These are phyloP conservation scores for Falco naumanni DNA, from an alignment of 2,797 vertebrate species.

Conservation along the genomic window DNA sequence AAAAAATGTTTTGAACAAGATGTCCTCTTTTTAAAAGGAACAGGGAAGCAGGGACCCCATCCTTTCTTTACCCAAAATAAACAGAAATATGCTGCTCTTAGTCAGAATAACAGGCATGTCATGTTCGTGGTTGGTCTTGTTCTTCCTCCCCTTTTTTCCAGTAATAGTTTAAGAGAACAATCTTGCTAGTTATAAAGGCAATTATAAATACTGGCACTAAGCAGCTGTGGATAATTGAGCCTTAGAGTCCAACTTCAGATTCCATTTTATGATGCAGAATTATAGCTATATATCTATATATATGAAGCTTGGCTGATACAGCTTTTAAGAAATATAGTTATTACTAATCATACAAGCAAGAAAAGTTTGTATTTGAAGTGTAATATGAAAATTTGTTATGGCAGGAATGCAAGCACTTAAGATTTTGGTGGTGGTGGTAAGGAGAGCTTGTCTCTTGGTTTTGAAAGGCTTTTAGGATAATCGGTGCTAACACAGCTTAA, in stretches of 20 bases:
- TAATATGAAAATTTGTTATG: not conserved
- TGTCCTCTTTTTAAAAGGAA: not conserved
- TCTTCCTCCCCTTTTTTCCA: not conserved
- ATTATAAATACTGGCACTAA: not conserved
- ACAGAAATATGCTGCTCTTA: not conserved
- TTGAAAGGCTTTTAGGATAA: not conserved
- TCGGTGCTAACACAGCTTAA: rapidly evolving
- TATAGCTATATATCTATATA: not conserved
- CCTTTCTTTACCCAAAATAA: not conserved
- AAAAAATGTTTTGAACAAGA: not conserved
- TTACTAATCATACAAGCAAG: not conserved
- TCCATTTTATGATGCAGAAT: rapidly evolving
- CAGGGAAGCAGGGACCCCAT: not conserved
- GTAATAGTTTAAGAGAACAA: not conserved
- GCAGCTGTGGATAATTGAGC: not conserved
- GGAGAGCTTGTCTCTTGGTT: not conserved
- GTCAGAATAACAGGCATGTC: not conserved
- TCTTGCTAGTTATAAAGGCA: not conserved
- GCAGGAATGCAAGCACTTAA: not conserved
- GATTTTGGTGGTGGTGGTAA: not conserved
- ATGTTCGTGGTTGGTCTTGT: not conserved
- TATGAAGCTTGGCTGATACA: not conserved
- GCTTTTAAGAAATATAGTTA: not conserved
- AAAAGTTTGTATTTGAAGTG: not conserved
- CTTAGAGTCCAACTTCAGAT: not conserved